Conservation (phyloP, 2,113 vertebrate genomes). For the Ameiurus melas region DNA sequence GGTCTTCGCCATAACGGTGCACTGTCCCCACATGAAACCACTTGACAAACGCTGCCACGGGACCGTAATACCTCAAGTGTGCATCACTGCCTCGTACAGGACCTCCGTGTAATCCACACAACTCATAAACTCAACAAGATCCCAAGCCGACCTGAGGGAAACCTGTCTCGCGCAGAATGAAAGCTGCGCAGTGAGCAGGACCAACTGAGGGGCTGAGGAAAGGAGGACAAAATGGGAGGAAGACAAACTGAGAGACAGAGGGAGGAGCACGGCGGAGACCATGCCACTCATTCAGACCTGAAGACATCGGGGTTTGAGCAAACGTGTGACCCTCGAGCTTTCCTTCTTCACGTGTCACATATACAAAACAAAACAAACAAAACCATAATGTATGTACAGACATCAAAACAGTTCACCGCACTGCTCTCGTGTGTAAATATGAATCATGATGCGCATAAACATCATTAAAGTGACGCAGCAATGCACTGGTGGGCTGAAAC, state of each 20-base stretch:
- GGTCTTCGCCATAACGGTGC: slow-evolving; percentile 60
- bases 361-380: not conserved
- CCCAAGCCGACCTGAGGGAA: not conserved
- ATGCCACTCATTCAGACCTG: not conserved
- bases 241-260: not conserved
- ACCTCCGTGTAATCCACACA: not conserved
- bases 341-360: not conserved
- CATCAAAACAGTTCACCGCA: not conserved
- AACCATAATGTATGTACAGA: not conserved
- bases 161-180: not conserved
- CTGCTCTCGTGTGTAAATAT: not conserved
- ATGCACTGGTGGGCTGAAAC: not conserved
- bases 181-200: not conserved
- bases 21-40: slow-evolving; percentile 56
- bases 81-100: slow-evolving; percentile 26
- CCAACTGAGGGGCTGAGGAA: not conserved
- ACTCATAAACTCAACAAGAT: not conserved
- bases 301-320: not conserved
- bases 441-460: not conserved
- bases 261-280: not conserved
- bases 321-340: not conserved
- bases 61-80: slow-evolving; percentile 31
- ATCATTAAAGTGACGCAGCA: not conserved
- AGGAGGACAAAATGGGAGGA: slow-evolving; percentile 12
- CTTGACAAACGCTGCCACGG: slow-evolving; percentile 59